phyloP scores from a whole-genome alignment of 2,113 vertebrate genomes.

The Notothenia coriiceps region DNA sequence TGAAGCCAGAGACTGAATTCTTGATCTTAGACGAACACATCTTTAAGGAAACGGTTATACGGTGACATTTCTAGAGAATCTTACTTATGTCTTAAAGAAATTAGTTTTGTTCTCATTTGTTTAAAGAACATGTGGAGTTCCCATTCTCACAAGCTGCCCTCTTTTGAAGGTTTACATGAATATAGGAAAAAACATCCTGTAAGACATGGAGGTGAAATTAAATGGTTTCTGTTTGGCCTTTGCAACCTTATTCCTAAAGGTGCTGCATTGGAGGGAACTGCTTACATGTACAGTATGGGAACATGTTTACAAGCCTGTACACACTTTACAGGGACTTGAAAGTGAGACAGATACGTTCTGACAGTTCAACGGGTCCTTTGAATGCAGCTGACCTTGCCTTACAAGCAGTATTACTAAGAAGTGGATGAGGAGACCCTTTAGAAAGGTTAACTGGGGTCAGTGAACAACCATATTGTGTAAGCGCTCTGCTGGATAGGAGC shows the following conservation, averaged over 20 bases:
- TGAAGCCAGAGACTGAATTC: too few relatives aligned
- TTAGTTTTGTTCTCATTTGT: too few relatives aligned
- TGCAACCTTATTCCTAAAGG: neutral
- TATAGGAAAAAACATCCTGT: neutral
- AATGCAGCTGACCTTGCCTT: constrained; percentile 27
- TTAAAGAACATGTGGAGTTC: too few relatives aligned
- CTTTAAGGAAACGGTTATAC: too few relatives aligned
- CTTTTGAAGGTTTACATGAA: neutral
- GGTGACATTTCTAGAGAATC: too few relatives aligned
- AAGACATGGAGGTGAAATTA: neutral
- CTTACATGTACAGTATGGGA: neutral
- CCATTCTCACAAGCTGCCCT: neutral
- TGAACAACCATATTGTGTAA: constrained; percentile 17
- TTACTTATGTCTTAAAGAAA: too few relatives aligned
- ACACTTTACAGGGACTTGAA: constrained; percentile 14
- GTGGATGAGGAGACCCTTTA: constrained; percentile 4
- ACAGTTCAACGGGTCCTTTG: constrained; percentile 17
- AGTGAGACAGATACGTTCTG: constrained; percentile 26
- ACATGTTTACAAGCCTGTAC: neutral
- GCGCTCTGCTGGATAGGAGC: neutral
- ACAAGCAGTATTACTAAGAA: neutral
- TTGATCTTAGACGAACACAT: too few relatives aligned
- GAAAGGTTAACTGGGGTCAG: constrained; percentile 41
- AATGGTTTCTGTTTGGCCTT: neutral
- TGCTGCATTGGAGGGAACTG: neutral